Evolutionary conservation across 2,888 invertebrate species (phyloP), one percentile per base, ranked within the genome.

Genomic region (Drosophila helvetica): DNA sequence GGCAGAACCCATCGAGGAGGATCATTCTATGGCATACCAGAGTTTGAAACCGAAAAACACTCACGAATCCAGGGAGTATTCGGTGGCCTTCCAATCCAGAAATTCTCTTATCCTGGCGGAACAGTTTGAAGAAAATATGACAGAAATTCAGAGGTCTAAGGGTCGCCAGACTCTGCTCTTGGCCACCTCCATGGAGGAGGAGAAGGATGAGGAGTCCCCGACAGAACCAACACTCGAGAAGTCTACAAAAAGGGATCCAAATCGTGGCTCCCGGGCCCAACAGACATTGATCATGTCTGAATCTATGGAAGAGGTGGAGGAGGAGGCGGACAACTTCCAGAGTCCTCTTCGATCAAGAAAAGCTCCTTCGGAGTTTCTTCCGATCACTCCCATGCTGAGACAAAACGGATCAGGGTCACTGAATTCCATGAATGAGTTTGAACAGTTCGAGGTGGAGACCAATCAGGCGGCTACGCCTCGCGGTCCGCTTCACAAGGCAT

Each of bases 401-500:
- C 25, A 52, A 57, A 12, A 61, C 50, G 7, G 64, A 52, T 38
- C 46, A 58, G 19, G 70, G 19, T 27, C 63, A 15, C 30, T 65
- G 7, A 9, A 33, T 51, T 61, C 65, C 3, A 8, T 65, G 17
- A 43, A 30, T 15, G 65, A 66, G 1, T 66, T 66, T 19, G 54
- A 50, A 25, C 3, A 55, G n/a, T 38, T 38, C 38, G 18, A 54
- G 19, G 66, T 65, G 43, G 33, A 55, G 25, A 55, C 43, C n/a
- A 50, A 55, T 55, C 25, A 27, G 17, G 43, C 43, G 1, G 38
- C 38, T 38, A n/a, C n/a, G n/a, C 7, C 38, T 2, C 38, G 15
- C n/a, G n/a, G 38, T n/a, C 50, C 66, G 12, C 6, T 33, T n/a
- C 43, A 12, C 8, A 27, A 27, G 8, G 8, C 8, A 27, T 27